Conservation (phyloP, 1,140 invertebrate species). For the Meteorus sp. region DNA sequence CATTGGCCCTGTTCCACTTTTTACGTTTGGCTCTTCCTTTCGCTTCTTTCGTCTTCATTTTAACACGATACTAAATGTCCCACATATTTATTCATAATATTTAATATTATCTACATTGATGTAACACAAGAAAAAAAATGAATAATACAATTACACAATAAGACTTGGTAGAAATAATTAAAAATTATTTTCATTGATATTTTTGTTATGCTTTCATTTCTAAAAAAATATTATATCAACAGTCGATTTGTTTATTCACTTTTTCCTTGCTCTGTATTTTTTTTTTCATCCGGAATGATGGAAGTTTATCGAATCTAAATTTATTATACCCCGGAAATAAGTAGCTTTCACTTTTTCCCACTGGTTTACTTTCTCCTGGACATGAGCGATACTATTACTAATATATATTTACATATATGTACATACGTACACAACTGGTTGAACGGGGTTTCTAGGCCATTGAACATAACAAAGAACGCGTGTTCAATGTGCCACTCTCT, state of each 20-base stretch:
- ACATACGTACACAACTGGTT: slow-evolving; percentile 6
- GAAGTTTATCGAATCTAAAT: too few species aligned
- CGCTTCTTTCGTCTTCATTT: slow-evolving; percentile 39
- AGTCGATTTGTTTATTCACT: too few species aligned
- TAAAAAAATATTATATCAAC: too few species aligned
- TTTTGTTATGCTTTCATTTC: too few species aligned
- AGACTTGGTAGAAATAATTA: too few species aligned
- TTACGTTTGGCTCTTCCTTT: slow-evolving; percentile 53
- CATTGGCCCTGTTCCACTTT: slow-evolving; percentile 58
- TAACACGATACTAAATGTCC: slow-evolving; percentile 36
- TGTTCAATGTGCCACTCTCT: slow-evolving; percentile 3
- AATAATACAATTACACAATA: too few species aligned
- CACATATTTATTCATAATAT: too few species aligned
- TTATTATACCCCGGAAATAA: slow-evolving; percentile 52
- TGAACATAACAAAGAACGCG: slow-evolving; percentile 32
- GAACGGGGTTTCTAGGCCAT: slow-evolving; percentile 48
- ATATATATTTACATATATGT: slow-evolving; percentile 27
- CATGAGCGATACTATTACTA: slow-evolving; percentile 40
- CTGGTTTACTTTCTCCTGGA: slow-evolving; percentile 26
- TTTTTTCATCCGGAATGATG: too few species aligned
- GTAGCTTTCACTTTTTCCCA: slow-evolving; percentile 54
- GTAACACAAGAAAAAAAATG: too few species aligned
- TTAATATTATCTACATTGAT: too few species aligned
- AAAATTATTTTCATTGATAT: too few species aligned
- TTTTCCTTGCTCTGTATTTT: too few species aligned